phyloP scores from a whole-genome alignment of 2,888 invertebrate species.

The Polyommatus iphigenia region DNA sequence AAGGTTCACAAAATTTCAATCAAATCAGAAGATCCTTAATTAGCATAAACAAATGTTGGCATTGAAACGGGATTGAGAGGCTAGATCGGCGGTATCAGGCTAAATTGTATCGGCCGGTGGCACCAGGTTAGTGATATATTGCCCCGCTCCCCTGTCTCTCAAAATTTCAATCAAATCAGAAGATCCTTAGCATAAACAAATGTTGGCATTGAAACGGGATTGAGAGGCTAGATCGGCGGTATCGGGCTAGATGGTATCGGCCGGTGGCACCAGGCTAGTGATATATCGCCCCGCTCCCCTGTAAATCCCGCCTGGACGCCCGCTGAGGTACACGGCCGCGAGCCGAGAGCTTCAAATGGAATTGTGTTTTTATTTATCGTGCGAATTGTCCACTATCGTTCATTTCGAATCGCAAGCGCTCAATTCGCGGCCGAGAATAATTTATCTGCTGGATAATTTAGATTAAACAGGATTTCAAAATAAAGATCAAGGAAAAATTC shows the following conservation, averaged over 20 bases:
- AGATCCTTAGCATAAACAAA: not conserved
- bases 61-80: slow-evolving; percentile 43
- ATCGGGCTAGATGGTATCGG: no score
- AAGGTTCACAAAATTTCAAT: no score
- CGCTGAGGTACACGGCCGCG: slow-evolving; percentile 79
- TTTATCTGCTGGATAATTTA: slow-evolving; percentile 16
- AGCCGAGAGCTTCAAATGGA: slow-evolving; percentile 75
- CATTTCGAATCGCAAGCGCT: slow-evolving; percentile 64
- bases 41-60: not conserved
- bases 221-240: slow-evolving; percentile 47
- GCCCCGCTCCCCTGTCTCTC: no score
- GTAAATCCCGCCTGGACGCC: slow-evolving; percentile 80
- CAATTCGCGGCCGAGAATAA: slow-evolving; percentile 7
- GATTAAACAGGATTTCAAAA: not conserved
- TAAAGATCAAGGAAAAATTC: not conserved
- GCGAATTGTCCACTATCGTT: slow-evolving; percentile 76
- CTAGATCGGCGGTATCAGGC: slow-evolving; percentile 47
- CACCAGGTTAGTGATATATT: no score
- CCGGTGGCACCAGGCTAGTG: no score
- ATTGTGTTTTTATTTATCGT: slow-evolving; percentile 81
- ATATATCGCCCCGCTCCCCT: slow-evolving; percentile 75
- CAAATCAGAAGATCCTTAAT: not conserved
- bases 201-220: slow-evolving; percentile 22
- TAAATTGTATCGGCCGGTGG: no score
- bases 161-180: not conserved